Percentiles rank a stretch among this genome's conserved stretches.
Conservation (phyloP, 2,113 vertebrate genomes). For the Tupaia chinensis region DNA sequence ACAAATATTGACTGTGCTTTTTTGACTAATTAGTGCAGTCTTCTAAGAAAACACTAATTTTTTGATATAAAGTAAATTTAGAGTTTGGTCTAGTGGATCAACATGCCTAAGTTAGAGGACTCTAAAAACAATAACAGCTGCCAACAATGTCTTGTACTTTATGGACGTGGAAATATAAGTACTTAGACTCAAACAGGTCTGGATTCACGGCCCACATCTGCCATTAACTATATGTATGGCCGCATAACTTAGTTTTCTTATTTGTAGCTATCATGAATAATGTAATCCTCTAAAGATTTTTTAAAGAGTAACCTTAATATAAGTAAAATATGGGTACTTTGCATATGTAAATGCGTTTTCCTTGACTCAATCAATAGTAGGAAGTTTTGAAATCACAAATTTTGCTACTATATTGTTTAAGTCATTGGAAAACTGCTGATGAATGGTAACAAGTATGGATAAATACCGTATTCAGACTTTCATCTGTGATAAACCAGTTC, state of each 20-base stretch:
- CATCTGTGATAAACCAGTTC: neutral
- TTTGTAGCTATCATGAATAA: neutral
- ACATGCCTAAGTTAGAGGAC: neutral
- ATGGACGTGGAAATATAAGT: neutral
- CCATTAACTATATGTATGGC: neutral
- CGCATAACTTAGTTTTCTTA: neutral
- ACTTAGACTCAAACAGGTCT: neutral
- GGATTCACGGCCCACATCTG: neutral
- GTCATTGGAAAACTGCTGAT: neutral
- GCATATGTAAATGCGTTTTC: neutral
- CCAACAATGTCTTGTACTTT: neutral
- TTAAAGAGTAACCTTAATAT: neutral
- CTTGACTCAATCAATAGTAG: neutral
- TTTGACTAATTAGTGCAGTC: neutral
- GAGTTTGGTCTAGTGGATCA: neutral
- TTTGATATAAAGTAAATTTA: slow-evolving; percentile 9
- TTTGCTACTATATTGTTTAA: neutral
- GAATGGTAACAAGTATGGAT: neutral
- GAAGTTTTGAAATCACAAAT: neutral
- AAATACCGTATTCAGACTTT: neutral
- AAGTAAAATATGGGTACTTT: neutral
- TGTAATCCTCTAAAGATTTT: neutral
- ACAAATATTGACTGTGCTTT: neutral
- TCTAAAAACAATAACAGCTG: neutral
- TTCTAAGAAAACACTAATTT: neutral